Percentiles rank a stretch among this genome's conserved stretches.
Conservation (phyloP, 2,888 invertebrate genomes). For the Lepidonotus clava region DNA sequence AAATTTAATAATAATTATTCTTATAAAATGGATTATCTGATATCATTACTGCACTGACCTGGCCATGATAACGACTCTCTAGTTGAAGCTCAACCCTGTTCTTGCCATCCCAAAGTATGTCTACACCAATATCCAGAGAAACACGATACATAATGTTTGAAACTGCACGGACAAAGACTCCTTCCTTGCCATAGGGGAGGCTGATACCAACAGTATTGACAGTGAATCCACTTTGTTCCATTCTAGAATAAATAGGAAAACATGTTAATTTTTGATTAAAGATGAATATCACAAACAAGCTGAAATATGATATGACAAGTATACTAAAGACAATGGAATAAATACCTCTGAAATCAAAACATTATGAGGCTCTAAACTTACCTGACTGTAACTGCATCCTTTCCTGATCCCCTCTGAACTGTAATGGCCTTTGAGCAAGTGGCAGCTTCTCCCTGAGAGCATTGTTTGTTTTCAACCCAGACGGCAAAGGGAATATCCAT, state of each 20-base stretch:
- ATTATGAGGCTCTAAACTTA: neutral
- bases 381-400: constrained; percentile 27
- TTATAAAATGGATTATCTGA: too few species aligned
- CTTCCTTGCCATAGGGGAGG: constrained; percentile 61
- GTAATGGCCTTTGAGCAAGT: constrained; percentile 63
- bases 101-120: constrained; percentile 63
- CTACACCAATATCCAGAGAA: constrained; percentile 58
- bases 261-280: too few species aligned
- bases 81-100: constrained; percentile 62
- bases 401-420: constrained; percentile 60
- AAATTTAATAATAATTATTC: too few species aligned
- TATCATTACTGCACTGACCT: constrained; percentile 53
- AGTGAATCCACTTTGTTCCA: constrained; percentile 56
- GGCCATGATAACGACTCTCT: constrained; percentile 52
- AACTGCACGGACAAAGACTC: constrained; percentile 59
- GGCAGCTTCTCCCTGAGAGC: constrained; percentile 53
- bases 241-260: too few species aligned
- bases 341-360: neutral
- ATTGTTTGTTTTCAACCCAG: constrained; percentile 64
- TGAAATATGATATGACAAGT: too few species aligned
- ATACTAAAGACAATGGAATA: neutral
- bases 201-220: constrained; percentile 57
- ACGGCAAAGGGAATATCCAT: constrained; percentile 58
- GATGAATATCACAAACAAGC: too few species aligned
- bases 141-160: constrained; percentile 60